Evolutionary conservation across 2,113 vertebrate genomes (phyloP), one percentile per base, ranked within the genome.

Genomic region (Mola mola): DNA sequence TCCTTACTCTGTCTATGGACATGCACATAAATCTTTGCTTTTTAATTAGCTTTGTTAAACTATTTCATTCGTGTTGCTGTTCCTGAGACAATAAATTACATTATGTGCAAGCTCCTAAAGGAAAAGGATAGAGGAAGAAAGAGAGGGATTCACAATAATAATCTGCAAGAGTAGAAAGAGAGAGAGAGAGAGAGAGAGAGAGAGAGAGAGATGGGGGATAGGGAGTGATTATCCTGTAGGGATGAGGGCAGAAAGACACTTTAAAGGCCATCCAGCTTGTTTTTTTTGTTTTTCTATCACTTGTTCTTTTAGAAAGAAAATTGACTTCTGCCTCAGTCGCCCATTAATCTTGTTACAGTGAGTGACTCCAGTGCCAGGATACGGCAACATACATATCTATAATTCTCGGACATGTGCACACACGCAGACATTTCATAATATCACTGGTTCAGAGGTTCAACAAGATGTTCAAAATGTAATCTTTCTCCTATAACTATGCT

Each of bases 21-120:
- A 71, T 53, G 47, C 51, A 70, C 57, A 72, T 80, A 70, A 73
- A 55, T 81, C 63, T 68, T 52, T 13, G 58, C 63, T 67, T 75
- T 81, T 75, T 79, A 84, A 82, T 82, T 75, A 75, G 71, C 71
- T 76, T 53, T 58, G 71, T 71, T 67, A 38, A 76, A 77, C 57
- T 72, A 24, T 77, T 77, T 72, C 17, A 36, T 61, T 79, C 33
- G 24, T 28, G 19, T 64, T 49, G n/a, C 47, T 59, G 49, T 62
- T 72, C 69, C 34, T 57, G 56, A 48, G 57, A 53, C 34, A 66
- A 41, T 17, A 65, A 68, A 68, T 82, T 76, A 52, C 63, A 61
- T 74, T 67, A 58, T 66, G 17, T 56, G 44, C 33, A 48, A 76
- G 66, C 24, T 72, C 60, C 61, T 43, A 52, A 24, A 44, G 59